Conservation (phyloP, 2,797 vertebrate genomes). For the Threskiornis aethiopicus region DNA sequence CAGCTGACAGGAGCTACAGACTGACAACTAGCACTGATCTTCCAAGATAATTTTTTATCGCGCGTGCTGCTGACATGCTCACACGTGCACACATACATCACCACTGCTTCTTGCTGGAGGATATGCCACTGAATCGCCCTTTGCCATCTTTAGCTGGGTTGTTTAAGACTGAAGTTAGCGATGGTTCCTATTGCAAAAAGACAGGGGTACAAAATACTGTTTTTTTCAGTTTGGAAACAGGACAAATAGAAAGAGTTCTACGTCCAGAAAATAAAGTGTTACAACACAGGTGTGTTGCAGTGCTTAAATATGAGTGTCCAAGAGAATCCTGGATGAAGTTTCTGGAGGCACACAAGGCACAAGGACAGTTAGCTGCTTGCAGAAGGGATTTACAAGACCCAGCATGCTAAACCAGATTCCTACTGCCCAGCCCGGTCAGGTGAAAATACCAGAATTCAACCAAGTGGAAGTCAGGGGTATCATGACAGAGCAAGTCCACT, state of each 20-base stretch:
- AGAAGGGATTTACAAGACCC: neutral
- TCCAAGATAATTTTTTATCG: neutral
- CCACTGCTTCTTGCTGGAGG: neutral
- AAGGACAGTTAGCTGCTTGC: neutral
- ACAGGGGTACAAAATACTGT: neutral
- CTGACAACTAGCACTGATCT: neutral
- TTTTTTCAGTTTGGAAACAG: neutral
- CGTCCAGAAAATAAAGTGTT: neutral
- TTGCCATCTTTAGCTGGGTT: neutral
- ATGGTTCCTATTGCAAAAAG: neutral
- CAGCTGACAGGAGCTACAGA: neutral
- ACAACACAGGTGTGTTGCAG: neutral
- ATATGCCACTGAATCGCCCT: neutral
- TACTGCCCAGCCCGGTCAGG: neutral
- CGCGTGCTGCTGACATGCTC: neutral
- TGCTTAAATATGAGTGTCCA: neutral
- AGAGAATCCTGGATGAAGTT: neutral
- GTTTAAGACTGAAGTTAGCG: neutral
- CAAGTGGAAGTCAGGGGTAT: neutral
- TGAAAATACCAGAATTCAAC: neutral
- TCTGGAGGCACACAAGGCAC: neutral
- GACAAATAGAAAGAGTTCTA: neutral
- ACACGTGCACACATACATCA: accelerated
- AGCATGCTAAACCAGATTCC: neutral
- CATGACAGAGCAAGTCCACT: neutral